Percentiles rank a stretch among this genome's conserved stretches.
Evolutionary conservation across 1,140 invertebrate genomes (phyloP).

Genomic region (Teleopsis dalmanni): DNA sequence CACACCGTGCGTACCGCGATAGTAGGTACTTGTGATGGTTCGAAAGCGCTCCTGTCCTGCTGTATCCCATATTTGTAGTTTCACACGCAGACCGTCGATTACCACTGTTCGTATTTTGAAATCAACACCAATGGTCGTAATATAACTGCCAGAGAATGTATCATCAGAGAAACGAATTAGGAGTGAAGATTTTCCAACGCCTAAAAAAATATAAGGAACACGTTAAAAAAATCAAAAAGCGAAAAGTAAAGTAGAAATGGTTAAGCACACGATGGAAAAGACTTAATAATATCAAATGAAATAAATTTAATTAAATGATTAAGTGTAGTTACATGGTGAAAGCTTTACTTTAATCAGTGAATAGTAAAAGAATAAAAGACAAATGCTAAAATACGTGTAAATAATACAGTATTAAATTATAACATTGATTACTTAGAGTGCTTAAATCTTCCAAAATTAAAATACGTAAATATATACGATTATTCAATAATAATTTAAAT

Average conservation of each 20-base stretch:
- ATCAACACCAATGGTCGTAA: constrained; percentile 99
- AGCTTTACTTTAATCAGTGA: background rate
- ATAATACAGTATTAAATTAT: no score
- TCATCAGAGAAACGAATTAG: constrained; percentile 97
- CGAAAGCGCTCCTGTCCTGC: constrained; percentile 81
- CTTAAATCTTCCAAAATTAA: background rate
- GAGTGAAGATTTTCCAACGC: constrained; percentile 96
- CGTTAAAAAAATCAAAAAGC: no score
- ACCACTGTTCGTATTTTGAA: constrained; percentile 98
- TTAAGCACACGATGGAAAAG: background rate
- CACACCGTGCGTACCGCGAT: constrained; percentile 96
- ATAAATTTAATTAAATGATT: background rate
- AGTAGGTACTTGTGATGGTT: constrained; percentile 66
- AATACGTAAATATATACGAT: background rate
- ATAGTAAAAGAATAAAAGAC: no score
- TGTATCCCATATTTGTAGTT: constrained; percentile 96
- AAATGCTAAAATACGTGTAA: no score
- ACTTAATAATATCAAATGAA: background rate
- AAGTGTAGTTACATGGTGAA: background rate
- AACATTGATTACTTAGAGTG: no score
- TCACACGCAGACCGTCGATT: constrained; percentile 90
- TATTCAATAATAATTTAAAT: background rate
- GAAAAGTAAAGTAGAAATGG: background rate
- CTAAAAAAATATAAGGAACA: constrained; percentile 55
- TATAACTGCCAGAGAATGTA: constrained; percentile 96